A percentile compares a stretch with the other conserved stretches of the same genome.
phyloP scores from a whole-genome alignment of 2,113 vertebrate species.

The Phyllostomus hastatus region DNA sequence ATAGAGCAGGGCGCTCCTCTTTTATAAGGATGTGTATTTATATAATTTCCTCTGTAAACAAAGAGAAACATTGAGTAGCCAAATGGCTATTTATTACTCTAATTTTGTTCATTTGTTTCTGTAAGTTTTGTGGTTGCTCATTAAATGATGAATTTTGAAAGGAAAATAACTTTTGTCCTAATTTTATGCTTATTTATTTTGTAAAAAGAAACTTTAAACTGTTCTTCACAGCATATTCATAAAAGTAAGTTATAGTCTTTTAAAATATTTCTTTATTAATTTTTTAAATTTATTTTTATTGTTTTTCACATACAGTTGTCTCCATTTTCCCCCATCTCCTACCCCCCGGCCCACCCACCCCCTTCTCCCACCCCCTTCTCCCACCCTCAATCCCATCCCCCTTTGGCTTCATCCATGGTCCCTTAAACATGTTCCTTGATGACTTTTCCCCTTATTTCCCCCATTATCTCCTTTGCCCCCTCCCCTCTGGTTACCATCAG shows the following conservation, averaged over 20 bases:
- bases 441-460: too few species aligned
- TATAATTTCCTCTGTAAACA: constrained; percentile 59
- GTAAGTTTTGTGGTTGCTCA: neutral
- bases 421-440: too few species aligned
- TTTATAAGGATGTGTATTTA: constrained; percentile 59
- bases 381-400: too few species aligned
- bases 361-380: too few species aligned
- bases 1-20: constrained; percentile 50
- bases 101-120: neutral
- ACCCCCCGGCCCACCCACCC: too few species aligned
- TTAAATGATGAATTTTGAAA: neutral
- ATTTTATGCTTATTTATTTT: neutral
- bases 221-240: neutral
- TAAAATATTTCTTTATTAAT: neutral
- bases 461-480: too few species aligned
- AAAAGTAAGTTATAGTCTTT: neutral
- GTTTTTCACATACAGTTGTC: too few species aligned
- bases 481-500: too few species aligned
- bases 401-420: too few species aligned
- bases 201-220: neutral
- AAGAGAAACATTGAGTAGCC: neutral
- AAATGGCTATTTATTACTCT: neutral
- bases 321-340: too few species aligned
- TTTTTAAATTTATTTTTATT: neutral
- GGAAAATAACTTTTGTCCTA: neutral